Evolutionary conservation across 2,888 invertebrate species (phyloP), one percentile per base, ranked within the genome.

Genomic region (Apamea sordens): DNA sequence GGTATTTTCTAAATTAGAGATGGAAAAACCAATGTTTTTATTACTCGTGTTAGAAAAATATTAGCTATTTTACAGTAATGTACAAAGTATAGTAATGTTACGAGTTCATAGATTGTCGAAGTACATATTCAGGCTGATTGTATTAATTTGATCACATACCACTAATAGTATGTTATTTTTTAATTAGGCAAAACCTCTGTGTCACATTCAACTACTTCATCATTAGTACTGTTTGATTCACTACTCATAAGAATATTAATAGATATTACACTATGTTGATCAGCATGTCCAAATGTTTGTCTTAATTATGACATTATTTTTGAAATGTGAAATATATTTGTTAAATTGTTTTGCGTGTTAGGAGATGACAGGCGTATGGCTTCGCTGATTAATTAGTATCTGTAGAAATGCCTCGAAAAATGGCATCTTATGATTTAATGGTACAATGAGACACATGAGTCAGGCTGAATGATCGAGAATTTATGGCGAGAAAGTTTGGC

Each of bases 121-220:
- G 11, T 80, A n/a, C n/a, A n/a, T n/a, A 70, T 70, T 82, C 28
- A 81, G 68, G 73, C 53, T 44, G 59, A 72, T 84, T 68, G n/a
- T 75, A 74, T 80, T 85, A 76, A 76, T 64, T 56, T 61, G 71
- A 47, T 65, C 64, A 76, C 65, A 47, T 50, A 76, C 69, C 70
- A 79, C 41, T 28, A 74, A 36, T 61, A 79, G 63, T 73, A 77
- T 84, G 83, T 84, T 76, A 56, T 71, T 80, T 72, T 73, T 63
- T 15, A 50, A 76, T 82, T 69, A 85, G 67, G 15, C 67, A 80
- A 73, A 80, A 76, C 86, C 70, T 81, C 56, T 80, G 91, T 90
- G 92, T 88, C 92, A 87, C 89, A 90, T 91, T 90, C 90, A 93
- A 92, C 88, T 82, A 80, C 72, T 74, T 67, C 41, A 72, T 77